Conservation (phyloP, 2,888 invertebrate species). For the Lordiphosa andalusiaca region DNA sequence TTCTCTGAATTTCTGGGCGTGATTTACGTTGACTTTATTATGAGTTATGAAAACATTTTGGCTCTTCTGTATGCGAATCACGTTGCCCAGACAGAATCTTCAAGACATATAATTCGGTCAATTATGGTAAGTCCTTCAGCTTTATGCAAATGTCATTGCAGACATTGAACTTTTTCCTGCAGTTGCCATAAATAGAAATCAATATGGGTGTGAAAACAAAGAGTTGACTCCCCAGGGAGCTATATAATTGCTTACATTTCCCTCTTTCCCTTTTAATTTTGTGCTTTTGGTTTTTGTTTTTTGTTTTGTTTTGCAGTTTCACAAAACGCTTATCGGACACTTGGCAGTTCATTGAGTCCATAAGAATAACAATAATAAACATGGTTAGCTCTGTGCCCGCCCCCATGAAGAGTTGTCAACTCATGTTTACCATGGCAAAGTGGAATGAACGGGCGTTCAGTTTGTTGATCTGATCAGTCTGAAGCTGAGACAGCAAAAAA, state of each 20-base stretch:
- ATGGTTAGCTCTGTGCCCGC: constrained; percentile 18
- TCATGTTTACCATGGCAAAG: constrained; percentile 44
- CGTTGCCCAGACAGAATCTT: constrained; percentile 15
- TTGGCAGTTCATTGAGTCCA: constrained; percentile 7
- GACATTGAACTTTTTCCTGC: constrained; percentile 4
- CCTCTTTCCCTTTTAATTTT: constrained; percentile 5
- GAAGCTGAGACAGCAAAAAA: constrained; percentile 22
- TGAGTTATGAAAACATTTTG: constrained; percentile 40
- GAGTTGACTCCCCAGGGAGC: not conserved
- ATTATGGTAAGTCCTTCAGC: constrained; percentile 20
- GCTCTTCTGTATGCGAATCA: constrained; percentile 27
- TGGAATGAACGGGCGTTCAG: constrained; percentile 37
- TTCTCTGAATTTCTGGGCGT: constrained; percentile 42
- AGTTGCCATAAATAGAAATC: constrained; percentile 23
- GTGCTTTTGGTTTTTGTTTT: constrained; percentile 7
- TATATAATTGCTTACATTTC: constrained; percentile 23
- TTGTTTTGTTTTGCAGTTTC: constrained; percentile 9
- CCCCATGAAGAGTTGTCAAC: constrained; percentile 46
- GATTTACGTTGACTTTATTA: constrained; percentile 48
- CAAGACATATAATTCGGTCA: constrained; percentile 24
- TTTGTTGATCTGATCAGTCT: constrained; percentile 55
- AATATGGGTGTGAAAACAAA: constrained; percentile 2
- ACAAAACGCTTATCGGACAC: constrained; percentile 47
- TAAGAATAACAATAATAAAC: constrained; percentile 32
- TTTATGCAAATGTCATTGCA: not conserved